A percentile compares a stretch with the other conserved stretches of the same genome.
Evolutionary conservation across 2,113 vertebrate species (phyloP).

Genomic region (Sardina pilchardus): DNA sequence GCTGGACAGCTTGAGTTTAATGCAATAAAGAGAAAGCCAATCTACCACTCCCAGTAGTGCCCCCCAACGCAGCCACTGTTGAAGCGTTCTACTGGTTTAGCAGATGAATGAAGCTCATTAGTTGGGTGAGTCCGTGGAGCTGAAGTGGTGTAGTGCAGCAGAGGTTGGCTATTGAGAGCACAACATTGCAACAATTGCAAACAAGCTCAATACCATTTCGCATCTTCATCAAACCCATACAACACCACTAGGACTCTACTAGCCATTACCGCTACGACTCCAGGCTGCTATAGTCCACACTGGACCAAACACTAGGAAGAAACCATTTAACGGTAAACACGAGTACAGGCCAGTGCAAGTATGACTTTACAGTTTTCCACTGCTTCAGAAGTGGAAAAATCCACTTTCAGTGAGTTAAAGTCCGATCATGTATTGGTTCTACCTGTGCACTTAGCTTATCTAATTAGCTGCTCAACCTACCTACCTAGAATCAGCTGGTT

Average conservation of each 20-base stretch:
- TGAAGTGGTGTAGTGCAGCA: background rate
- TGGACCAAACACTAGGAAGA: too few species aligned
- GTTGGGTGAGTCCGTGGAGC: background rate
- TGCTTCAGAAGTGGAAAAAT: too few species aligned
- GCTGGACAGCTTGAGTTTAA: background rate
- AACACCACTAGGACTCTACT: background rate
- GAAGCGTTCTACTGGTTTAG: background rate
- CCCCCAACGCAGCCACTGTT: background rate
- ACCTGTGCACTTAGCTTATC: too few species aligned
- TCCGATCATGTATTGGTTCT: too few species aligned
- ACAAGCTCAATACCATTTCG: background rate
- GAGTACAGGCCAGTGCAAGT: background rate
- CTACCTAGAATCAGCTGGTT: too few species aligned
- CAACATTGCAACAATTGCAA: background rate
- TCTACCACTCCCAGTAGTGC: background rate
- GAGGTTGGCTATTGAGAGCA: background rate
- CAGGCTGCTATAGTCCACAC: background rate
- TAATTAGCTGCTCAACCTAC: too few species aligned
- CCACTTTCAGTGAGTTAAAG: too few species aligned
- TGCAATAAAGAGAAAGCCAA: background rate
- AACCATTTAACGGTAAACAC: too few species aligned
- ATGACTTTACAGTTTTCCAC: background rate
- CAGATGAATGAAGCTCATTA: background rate
- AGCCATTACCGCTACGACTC: background rate
- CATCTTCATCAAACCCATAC: background rate